Conservation (phyloP, 2,113 vertebrate genomes). For the Siphamia tubifer region DNA sequence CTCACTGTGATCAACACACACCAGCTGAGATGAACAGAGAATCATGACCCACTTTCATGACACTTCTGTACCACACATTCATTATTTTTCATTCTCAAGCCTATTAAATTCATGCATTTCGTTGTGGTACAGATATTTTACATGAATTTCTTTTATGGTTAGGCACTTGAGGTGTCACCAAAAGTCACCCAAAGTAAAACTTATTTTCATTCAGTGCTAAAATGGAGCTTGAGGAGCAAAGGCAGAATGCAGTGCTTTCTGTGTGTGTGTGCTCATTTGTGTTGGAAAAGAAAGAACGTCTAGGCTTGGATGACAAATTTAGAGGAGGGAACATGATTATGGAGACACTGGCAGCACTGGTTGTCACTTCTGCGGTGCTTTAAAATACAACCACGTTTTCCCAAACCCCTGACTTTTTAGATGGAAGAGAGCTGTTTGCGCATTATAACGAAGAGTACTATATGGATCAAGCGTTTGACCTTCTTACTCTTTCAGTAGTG, state of each 20-base stretch:
- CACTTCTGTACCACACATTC: conserved; percentile 1
- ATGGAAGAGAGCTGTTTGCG: conserved; percentile 25
- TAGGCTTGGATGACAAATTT: conserved; percentile 59
- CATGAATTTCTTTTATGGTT: neutral
- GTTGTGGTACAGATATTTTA: neutral
- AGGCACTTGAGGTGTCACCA: neutral
- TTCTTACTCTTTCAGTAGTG: conserved; percentile 28
- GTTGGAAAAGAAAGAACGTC: conserved; percentile 30
- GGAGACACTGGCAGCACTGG: conserved; percentile 36
- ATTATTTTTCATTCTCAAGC: conserved; percentile 16
- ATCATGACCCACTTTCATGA: conserved; percentile 23
- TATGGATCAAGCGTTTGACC: conserved; percentile 43
- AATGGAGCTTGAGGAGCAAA: conserved; percentile 24
- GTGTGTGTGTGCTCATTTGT: conserved; percentile 38
- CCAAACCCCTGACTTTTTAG: conserved; percentile 5
- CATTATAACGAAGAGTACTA: conserved; percentile 22
- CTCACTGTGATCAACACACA: conserved; percentile 28
- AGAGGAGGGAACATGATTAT: conserved; percentile 54
- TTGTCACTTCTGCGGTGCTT: conserved; percentile 38
- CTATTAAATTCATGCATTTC: neutral
- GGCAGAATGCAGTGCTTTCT: conserved; percentile 24
- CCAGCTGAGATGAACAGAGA: conserved; percentile 35
- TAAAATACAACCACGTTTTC: conserved; percentile 25
- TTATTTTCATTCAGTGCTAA: neutral
- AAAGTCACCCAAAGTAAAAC: neutral